Base-by-base conservation (phyloP, 2,888 invertebrate species). In the Lacanobia oleracea region DNA sequence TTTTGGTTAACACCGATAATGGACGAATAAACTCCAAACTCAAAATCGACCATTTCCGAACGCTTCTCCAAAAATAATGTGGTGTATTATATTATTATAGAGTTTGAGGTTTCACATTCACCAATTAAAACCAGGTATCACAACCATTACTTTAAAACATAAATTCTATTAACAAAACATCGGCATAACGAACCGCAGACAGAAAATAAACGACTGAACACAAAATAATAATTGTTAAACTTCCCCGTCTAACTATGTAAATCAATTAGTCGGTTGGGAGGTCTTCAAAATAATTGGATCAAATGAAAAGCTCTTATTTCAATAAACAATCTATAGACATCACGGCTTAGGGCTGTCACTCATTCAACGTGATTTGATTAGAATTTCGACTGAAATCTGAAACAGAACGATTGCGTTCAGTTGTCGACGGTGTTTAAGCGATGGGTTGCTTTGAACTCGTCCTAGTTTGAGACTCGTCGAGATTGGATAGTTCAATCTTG, bases 221-320 rank as follows among this genome's bases (percentile, higher is more conserved):
- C 74, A 76, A 83, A 75, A 80, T 78, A 71, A 73, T 85, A 74
- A 80, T 73, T 70, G 69, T 72, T 48, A 67, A 78, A 80, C 74
- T 72, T 80, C 73, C 54, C 53, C 66, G 77, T 69, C 82, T 75
- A 72, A 75, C 77, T 73, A 84, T 82, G 75, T 80, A 83, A 83
- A 83, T 83, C 74, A 84, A 84, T 85, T 84, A 77, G 81, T 73
- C 56, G 48, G 60, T 73, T 62, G 56, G 69, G 53, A 72, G 74
- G 75, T 79, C 69, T 80, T 73, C 75, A 74, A 75, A 79, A 82
- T 86, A 84, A 85, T 86, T 85, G 82, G 72, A 82, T 82, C 72
- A 75, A 85, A 85, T 85, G 75, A 81, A 83, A 83, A 79, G 84
- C 86, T 84, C 79, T 82, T 69, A 79, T 82, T 83, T 75, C 71